Evolutionary conservation across 2,113 vertebrate species (phyloP).

Genomic region (Odontophorus gujanensis): DNA sequence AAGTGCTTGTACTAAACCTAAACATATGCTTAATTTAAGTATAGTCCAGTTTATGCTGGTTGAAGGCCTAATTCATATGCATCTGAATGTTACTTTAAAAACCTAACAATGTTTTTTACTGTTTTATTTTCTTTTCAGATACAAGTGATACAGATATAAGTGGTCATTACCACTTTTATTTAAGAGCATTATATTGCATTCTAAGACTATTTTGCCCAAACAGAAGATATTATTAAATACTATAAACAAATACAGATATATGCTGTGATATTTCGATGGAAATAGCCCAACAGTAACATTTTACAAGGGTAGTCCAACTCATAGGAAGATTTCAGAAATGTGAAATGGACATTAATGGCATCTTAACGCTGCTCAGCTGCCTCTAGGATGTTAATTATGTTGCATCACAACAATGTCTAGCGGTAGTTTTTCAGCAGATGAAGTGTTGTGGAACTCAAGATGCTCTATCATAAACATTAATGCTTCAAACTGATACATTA

Average conservation of each 20-base stretch:
- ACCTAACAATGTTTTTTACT: not conserved
- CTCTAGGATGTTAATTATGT: slow-evolving; percentile 27
- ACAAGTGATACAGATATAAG: not conserved
- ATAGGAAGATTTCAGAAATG: not conserved
- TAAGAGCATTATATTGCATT: not conserved
- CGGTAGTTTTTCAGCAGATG: slow-evolving; percentile 43
- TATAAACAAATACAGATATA: slow-evolving; percentile 36
- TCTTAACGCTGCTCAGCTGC: slow-evolving; percentile 30
- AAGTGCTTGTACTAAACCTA: slow-evolving; percentile 4
- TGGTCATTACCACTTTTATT: not conserved
- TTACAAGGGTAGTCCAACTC: not conserved
- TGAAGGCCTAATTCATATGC: not conserved
- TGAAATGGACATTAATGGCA: slow-evolving; percentile 40
- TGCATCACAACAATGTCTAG: not conserved
- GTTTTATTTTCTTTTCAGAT: not conserved
- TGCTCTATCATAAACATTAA: slow-evolving; percentile 1
- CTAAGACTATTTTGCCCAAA: slow-evolving; percentile 1
- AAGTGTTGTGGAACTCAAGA: slow-evolving; percentile 8
- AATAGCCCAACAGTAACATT: slow-evolving; percentile 26
- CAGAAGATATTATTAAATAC: slow-evolving; percentile 51
- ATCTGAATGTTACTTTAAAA: slow-evolving; percentile 22
- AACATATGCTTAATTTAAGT: slow-evolving; percentile 18
- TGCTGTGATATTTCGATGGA: slow-evolving; percentile 59
- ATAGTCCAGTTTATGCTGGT: slow-evolving; percentile 1
- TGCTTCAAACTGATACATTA: slow-evolving; percentile 16